Evolutionary conservation across 2,797 vertebrate species (phyloP), one percentile per base, ranked within the genome.

Genomic region (Miichthys miiuy): DNA sequence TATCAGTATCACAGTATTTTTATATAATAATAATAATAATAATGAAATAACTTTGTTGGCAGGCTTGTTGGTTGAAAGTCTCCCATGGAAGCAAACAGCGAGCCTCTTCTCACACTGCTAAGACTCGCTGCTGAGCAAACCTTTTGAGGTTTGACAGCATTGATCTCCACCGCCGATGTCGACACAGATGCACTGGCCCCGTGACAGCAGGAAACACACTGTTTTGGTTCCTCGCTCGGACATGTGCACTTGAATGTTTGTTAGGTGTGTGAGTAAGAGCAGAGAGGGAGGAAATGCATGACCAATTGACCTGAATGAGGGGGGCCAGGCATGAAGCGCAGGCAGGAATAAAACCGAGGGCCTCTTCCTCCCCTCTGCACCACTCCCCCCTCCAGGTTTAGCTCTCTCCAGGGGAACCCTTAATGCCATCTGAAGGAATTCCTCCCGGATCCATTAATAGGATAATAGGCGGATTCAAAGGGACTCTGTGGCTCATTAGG

Each of bases 391-490:
- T 69, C 20, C 60, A 80, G 72, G 75, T 81, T 84, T 65, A 79
- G 73, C 61, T 74, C 78, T 84, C 88, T 80, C 63, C 81, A 74
- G 72, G 87, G 87, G 82, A 79, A 84, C 73, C 80, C 71, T 80
- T 90, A 90, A 92, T 88, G 75, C 87, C 91, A 80, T 89, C 80
- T 90, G 66, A 91, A 83, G 91, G 91, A 92, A 92, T 93, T 92
- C 88, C 87, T 91, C 81, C 57, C 17, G 52, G 75, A 75, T 84
- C 86, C 86, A 88, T 87, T 90, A 91, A 87, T 56, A 70, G 82
- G 86, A 91, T 89, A 89, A 91, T 85, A 69, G 80, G 60, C 50
- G 42, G 73, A 80, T 83, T 88, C 34, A 46, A 67, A 86, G 80
- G 82, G 72, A 77, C 67, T 58, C 41, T 54, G 79, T 75, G 80